Evolutionary conservation across 2,888 invertebrate species (phyloP), one percentile per base, ranked within the genome.

Genomic region (Diogma glabrata): DNA sequence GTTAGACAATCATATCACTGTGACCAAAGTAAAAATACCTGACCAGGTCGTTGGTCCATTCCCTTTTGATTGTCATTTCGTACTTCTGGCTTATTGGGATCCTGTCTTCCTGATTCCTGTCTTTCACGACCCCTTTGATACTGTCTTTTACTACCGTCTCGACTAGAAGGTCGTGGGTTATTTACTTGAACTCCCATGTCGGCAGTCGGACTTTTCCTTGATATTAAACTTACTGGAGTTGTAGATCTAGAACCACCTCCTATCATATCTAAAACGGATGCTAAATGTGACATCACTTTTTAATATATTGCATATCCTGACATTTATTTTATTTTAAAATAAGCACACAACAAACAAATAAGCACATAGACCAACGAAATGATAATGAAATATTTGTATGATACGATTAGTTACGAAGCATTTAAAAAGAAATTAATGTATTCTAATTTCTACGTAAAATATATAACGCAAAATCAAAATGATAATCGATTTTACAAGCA

Each of bases 151-250:
- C 40, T 53, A 16, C 20, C 51, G 20, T 49, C 38, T 19, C 36
- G 24, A 16, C 49, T 38, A 30, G 50, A 26, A 51, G 52, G 10
- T 56, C 63, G 51, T 59, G 59, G 51, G 57, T 64, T 62, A 57
- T 62, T 62, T 30, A 75, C 84, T 72, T 90, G 90, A 45, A 84
- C 82, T 56, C 85, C 83, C 70, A 90, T 87, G 67, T 93, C 92
- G 58, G 82, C 79, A 2, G 89, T 87, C 49, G 90, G 88, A 59
- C 90, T 90, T 70, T 87, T 89, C 62, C 88, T 78, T 56, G 81
- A 81, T 30, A 76, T 72, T 30, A 79, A 73, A 54, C 84, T 82
- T 6, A 84, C 84, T 9, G 90, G 89, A 2, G 89, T 88, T 52
- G 83, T 84, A 50, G 88, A 86, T 51, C 89, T 78, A n/a, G 87